Percentiles rank a stretch among this genome's conserved stretches.
These are phyloP conservation scores for Manacus vitellinus DNA, from an alignment of 2,113 vertebrate species.

Conservation along the genomic window DNA sequence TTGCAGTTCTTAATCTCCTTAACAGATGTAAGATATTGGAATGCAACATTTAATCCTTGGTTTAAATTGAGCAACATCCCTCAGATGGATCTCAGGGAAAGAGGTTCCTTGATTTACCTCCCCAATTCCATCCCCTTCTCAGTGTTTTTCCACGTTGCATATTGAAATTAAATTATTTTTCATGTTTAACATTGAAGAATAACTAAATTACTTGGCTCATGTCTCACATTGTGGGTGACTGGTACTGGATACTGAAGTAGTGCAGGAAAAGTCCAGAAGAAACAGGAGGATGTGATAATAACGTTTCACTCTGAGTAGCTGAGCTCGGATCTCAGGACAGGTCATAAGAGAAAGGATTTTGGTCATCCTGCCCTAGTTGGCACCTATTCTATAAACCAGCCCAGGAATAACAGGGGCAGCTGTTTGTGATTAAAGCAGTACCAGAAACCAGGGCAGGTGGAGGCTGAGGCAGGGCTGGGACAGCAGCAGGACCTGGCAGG, in stretches of 20 bases:
- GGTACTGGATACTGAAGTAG: neutral
- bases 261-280: neutral
- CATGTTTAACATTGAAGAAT: conserved; percentile 5
- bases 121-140: neutral
- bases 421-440: neutral
- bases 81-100: neutral
- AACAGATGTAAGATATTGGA: conserved; percentile 65
- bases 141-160: neutral
- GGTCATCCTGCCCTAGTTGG: neutral
- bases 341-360: neutral
- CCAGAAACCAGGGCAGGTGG: neutral
- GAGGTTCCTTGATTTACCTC: neutral
- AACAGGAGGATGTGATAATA: neutral
- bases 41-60: conserved; percentile 34
- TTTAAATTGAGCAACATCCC: conserved; percentile 40
- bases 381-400: neutral
- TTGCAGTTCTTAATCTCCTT: conserved; percentile 57
- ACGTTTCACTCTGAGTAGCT: neutral
- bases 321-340: neutral
- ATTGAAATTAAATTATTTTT: conserved; percentile 18
- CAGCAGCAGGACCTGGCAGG: neutral
- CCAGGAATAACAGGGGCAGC: neutral
- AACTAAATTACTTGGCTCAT: neutral
- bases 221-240: neutral
- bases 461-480: neutral